Evolutionary conservation across 2,888 invertebrate genomes (phyloP).

Genomic region (Polietes domitor): DNA sequence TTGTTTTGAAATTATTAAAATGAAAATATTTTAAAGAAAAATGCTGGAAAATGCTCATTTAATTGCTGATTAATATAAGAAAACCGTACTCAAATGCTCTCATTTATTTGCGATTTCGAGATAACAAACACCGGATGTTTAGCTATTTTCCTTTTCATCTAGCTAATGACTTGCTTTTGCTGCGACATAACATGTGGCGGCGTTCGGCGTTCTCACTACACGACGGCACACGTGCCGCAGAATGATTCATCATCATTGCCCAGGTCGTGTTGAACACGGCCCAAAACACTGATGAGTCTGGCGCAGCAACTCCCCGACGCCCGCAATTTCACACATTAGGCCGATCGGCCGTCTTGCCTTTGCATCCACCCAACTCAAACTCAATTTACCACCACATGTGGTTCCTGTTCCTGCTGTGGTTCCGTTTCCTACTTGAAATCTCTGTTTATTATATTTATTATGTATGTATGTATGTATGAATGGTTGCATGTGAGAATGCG

Average conservation of each 20-base stretch:
- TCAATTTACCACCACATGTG: neutral
- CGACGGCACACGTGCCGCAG: neutral
- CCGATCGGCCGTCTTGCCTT: too few species aligned
- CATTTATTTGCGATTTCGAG: neutral
- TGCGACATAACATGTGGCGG: neutral
- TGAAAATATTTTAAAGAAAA: neutral
- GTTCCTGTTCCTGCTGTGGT: neutral
- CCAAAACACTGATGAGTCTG: neutral
- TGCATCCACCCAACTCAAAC: neutral
- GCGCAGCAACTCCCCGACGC: neutral
- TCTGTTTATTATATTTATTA: neutral
- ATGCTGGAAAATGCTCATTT: neutral
- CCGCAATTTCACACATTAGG: neutral
- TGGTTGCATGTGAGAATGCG: neutral
- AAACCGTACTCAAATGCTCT: neutral
- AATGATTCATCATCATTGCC: neutral
- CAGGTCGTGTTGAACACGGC: neutral
- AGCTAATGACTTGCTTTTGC: slow-evolving; percentile 2
- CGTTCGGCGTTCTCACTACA: neutral
- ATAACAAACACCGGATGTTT: neutral
- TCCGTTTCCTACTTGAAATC: slow-evolving; percentile 31
- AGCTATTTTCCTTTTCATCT: neutral
- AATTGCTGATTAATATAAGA: neutral
- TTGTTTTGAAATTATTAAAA: neutral
- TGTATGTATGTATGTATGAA: slow-evolving; percentile 14